phyloP scores from a whole-genome alignment of 37 sponge, comb jelly and placozoan genomes.

The Cliona cf. orientalis region DNA sequence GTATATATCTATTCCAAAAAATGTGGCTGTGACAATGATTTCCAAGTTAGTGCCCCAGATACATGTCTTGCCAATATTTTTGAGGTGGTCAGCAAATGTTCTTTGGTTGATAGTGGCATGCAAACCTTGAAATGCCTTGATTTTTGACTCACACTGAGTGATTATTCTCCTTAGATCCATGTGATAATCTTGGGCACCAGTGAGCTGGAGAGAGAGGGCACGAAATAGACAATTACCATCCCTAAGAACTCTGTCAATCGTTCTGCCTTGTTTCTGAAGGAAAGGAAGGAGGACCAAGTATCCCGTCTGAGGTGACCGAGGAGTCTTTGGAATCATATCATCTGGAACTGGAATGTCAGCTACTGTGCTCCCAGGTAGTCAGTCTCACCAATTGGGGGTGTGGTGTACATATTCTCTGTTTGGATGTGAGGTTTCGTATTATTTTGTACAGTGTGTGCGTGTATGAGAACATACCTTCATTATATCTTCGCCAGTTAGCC shows the following conservation, averaged over 20 bases:
- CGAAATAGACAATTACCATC: slow-evolving; percentile 29
- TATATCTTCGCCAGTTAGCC: neutral
- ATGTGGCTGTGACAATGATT: slow-evolving; percentile 9
- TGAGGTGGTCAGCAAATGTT: neutral
- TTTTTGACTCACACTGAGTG: neutral
- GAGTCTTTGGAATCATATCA: slow-evolving; percentile 4
- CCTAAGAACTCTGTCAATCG: neutral
- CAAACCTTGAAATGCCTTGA: neutral
- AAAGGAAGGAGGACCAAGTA: slow-evolving; percentile 7
- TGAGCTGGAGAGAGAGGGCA: slow-evolving; percentile 7
- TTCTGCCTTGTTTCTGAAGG: slow-evolving; percentile 17
- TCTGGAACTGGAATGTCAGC: slow-evolving; percentile 25
- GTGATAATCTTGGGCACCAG: slow-evolving; percentile 15
- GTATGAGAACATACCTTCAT: neutral
- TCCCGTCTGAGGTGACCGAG: slow-evolving; percentile 1
- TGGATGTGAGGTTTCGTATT: neutral
- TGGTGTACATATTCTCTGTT: slow-evolving; percentile 17
- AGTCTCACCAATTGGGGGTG: neutral
- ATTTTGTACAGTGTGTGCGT: neutral
- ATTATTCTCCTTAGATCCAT: slow-evolving; percentile 2
- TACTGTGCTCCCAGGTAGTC: slow-evolving; percentile 9
- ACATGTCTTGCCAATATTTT: slow-evolving; percentile 17
- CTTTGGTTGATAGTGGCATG: slow-evolving; percentile 8
- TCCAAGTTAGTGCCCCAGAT: slow-evolving; percentile 22
- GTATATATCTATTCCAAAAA: slow-evolving; percentile 15